These are phyloP conservation scores for Podocnemis expansa DNA, from an alignment of 2,113 vertebrate genomes.

Conservation along the genomic window DNA sequence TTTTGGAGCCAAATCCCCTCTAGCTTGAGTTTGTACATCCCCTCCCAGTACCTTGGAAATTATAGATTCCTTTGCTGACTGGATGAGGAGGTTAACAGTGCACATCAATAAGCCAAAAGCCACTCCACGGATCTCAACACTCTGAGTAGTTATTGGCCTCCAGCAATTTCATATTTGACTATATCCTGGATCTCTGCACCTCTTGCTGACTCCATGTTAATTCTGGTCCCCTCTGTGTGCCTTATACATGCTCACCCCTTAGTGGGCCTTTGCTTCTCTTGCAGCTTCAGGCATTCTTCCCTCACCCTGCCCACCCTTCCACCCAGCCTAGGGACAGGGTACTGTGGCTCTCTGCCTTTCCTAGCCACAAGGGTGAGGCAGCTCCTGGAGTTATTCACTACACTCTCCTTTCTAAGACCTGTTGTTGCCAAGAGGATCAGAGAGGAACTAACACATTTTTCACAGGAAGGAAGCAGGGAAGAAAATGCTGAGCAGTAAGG, in stretches of 20 bases:
- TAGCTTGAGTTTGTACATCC: background rate
- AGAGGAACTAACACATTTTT: background rate
- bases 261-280: background rate
- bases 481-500: background rate
- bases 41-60: rapidly evolving
- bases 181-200: background rate
- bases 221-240: background rate
- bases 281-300: background rate
- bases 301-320: background rate
- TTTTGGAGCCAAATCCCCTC: background rate
- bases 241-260: no score
- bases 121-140: background rate
- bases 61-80: background rate
- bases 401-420: background rate
- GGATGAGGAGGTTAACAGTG: background rate
- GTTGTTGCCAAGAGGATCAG: background rate
- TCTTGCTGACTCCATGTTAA: background rate
- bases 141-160: background rate
- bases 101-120: background rate
- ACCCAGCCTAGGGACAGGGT: background rate
- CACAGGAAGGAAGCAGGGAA: background rate
- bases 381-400: background rate
- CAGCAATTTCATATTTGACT: background rate
- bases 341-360: background rate
- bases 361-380: background rate